Evolutionary conservation across 2,888 invertebrate species (phyloP).

Genomic region (Drosophila anceps): DNA sequence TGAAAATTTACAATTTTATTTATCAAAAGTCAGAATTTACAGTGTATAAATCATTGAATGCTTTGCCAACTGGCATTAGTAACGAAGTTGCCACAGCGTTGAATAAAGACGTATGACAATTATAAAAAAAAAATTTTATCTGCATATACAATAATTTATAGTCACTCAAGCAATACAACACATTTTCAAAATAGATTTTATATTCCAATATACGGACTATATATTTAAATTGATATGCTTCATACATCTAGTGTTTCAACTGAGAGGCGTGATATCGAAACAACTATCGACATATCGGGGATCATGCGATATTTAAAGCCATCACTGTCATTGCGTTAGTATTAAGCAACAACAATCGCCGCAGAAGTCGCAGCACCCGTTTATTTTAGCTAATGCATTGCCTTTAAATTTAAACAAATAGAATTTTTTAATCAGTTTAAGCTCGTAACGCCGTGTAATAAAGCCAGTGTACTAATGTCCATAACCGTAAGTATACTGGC

Average conservation of each 20-base stretch:
- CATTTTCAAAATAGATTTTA: neutral
- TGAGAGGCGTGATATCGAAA: neutral
- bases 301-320: constrained; percentile 14
- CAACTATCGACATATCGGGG: constrained; percentile 9
- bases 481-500: constrained; percentile 83
- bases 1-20: neutral
- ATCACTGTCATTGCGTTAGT: constrained; percentile 39
- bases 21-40: neutral
- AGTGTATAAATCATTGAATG: neutral
- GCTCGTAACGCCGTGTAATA: constrained; percentile 60
- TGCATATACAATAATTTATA: neutral
- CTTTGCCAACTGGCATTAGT: neutral
- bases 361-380: constrained; percentile 63
- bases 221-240: neutral
- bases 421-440: constrained; percentile 42
- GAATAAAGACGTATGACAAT: neutral
- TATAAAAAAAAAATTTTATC: neutral
- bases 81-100: neutral
- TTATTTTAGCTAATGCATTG: constrained; percentile 56
- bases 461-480: constrained; percentile 83
- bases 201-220: neutral
- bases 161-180: neutral
- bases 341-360: constrained; percentile 64
- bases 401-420: constrained; percentile 48
- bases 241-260: neutral